Conservation (phyloP, 92 coral and sea anemone species). For the Parazoanthus darwini region DNA sequence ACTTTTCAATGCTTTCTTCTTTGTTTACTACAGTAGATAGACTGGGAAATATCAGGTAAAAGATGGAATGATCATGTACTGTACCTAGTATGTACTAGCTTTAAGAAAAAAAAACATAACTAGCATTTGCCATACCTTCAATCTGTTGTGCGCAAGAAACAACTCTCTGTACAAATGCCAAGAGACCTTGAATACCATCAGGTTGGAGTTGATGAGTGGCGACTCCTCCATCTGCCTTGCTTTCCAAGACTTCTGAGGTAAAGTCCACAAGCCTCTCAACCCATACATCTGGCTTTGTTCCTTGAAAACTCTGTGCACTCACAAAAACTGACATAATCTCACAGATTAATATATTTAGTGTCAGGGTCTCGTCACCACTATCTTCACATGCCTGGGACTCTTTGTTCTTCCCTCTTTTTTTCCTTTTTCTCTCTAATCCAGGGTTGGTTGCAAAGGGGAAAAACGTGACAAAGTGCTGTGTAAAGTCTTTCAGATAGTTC, state of each 20-base stretch:
- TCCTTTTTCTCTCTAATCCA: slow-evolving; percentile 40
- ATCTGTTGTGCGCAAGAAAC: slow-evolving; percentile 16
- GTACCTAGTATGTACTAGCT: not conserved
- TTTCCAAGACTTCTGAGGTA: slow-evolving; percentile 51
- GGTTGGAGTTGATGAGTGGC: slow-evolving; percentile 41
- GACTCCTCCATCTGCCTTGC: slow-evolving; percentile 39
- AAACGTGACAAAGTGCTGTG: slow-evolving; percentile 67
- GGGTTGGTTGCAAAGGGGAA: slow-evolving; percentile 67
- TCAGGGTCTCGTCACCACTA: slow-evolving; percentile 10
- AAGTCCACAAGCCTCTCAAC: slow-evolving; percentile 58
- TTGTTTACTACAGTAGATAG: too few relatives aligned
- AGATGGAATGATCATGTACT: not conserved
- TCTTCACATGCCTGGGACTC: slow-evolving; percentile 26
- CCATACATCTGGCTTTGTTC: slow-evolving; percentile 23
- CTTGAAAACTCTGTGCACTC: slow-evolving; percentile 24
- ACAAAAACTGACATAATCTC: slow-evolving; percentile 63
- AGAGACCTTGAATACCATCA: slow-evolving; percentile 59
- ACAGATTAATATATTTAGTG: slow-evolving; percentile 66
- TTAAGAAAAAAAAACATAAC: not conserved
- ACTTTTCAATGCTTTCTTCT: too few relatives aligned
- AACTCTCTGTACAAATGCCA: slow-evolving; percentile 56
- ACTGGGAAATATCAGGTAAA: too few relatives aligned
- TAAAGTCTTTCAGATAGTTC: slow-evolving; percentile 62
- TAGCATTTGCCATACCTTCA: not conserved
- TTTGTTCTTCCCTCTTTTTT: slow-evolving; percentile 54